phyloP scores from a whole-genome alignment of 1,140 invertebrate genomes.

The Spodoptera litura region DNA sequence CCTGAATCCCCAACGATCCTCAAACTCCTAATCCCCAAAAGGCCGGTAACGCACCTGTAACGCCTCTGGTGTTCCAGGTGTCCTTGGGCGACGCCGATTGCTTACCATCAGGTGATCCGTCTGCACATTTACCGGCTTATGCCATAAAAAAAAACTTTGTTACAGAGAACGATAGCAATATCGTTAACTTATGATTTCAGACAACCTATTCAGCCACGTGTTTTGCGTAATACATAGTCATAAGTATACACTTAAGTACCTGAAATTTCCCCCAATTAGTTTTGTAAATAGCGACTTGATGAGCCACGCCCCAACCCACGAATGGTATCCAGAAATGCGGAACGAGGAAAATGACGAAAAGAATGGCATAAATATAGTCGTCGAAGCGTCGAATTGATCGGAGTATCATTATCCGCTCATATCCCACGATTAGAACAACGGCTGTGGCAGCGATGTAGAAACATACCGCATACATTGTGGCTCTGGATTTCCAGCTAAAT shows the following conservation, averaged over 20 bases:
- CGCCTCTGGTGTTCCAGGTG: too few species aligned
- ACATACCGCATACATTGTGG: conserved; percentile 87
- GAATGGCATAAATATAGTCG: conserved; percentile 88
- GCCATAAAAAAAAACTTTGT: too few species aligned
- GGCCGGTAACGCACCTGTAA: too few species aligned
- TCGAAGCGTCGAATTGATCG: conserved; percentile 87
- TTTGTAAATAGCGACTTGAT: conserved; percentile 88
- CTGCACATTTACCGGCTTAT: too few species aligned
- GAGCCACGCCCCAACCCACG: conserved; percentile 88
- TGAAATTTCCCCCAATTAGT: conserved; percentile 88
- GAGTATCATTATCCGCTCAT: conserved; percentile 86
- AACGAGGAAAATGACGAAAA: conserved; percentile 88
- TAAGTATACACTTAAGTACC: conserved; percentile 60
- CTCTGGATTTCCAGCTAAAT: conserved; percentile 87
- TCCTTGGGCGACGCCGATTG: too few species aligned
- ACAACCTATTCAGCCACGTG: too few species aligned
- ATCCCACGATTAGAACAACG: conserved; percentile 86
- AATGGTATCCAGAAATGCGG: conserved; percentile 89
- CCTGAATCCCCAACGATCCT: too few species aligned
- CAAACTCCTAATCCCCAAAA: too few species aligned
- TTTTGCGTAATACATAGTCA: not conserved
- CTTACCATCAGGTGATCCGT: too few species aligned
- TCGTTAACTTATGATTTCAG: too few species aligned
- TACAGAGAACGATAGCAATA: not conserved
- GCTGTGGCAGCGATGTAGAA: conserved; percentile 86